Conservation (phyloP, 2,888 invertebrate genomes). For the Anthoptus insignis region DNA sequence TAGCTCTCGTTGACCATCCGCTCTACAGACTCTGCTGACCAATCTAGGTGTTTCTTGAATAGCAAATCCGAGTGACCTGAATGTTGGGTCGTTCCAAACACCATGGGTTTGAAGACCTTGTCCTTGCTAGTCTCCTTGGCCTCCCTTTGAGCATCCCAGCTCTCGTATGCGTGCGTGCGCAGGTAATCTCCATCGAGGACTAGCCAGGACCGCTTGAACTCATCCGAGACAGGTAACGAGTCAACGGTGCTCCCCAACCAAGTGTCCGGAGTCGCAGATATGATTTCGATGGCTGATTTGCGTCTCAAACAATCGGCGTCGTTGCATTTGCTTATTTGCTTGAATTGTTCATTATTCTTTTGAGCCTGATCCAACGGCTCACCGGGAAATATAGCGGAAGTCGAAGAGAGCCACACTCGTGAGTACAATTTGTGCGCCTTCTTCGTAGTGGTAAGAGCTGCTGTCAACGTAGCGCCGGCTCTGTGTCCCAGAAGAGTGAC, state of each 20-base stretch:
- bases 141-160: constrained; percentile 85
- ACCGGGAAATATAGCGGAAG: constrained; percentile 91
- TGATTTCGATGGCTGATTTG: constrained; percentile 84
- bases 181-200: constrained; percentile 91
- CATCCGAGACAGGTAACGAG: constrained; percentile 88
- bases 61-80: constrained; percentile 89
- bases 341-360: constrained; percentile 87
- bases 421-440: constrained; percentile 90
- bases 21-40: constrained; percentile 89
- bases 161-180: constrained; percentile 88
- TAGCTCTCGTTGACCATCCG: constrained; percentile 88
- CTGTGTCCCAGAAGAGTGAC: constrained; percentile 95
- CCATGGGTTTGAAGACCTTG: constrained; percentile 82
- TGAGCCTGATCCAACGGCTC: constrained; percentile 88
- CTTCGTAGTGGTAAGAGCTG: constrained; percentile 89
- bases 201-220: constrained; percentile 91
- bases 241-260: constrained; percentile 89
- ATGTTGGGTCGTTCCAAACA: constrained; percentile 92
- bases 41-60: constrained; percentile 87
- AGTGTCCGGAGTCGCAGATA: constrained; percentile 90
- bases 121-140: constrained; percentile 75
- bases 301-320: constrained; percentile 87
- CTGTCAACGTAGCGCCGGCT: constrained; percentile 94
- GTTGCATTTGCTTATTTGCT: constrained; percentile 85
- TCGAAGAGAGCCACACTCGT: constrained; percentile 93